Percentiles rank a stretch among this genome's conserved stretches.
Evolutionary conservation across 2,113 vertebrate species (phyloP).

Genomic region (Rattus rattus): DNA sequence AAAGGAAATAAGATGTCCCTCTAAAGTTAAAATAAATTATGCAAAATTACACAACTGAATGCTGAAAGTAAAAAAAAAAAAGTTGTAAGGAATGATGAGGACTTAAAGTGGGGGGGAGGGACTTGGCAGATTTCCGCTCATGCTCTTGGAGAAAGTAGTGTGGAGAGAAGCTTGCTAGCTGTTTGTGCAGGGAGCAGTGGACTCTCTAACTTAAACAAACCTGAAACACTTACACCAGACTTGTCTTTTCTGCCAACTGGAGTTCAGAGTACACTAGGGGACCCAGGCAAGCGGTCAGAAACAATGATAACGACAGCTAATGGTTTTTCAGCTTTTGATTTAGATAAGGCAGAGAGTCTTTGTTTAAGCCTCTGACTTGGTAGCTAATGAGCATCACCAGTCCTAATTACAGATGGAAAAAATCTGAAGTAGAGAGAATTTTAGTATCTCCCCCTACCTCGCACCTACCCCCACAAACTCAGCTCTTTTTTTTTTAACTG

Average conservation of each 20-base stretch:
- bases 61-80: conserved; percentile 21
- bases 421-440: background rate
- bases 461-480: background rate
- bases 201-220: background rate
- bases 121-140: background rate
- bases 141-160: background rate
- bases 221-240: background rate
- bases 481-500: background rate
- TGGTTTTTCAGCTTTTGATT: background rate
- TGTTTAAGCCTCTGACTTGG: background rate
- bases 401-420: background rate
- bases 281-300: background rate
- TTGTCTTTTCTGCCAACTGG: background rate
- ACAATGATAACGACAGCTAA: background rate
- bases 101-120: background rate
- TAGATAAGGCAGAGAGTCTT: background rate
- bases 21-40: conserved; percentile 17
- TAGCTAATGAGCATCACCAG: background rate
- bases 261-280: background rate
- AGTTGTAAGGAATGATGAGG: background rate
- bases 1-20: conserved; percentile 4
- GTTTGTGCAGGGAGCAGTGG: background rate
- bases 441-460: background rate
- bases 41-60: conserved; percentile 39
- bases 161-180: background rate